Percentiles rank a stretch among this genome's conserved stretches.
Conservation (phyloP, 2,888 invertebrate genomes). For the Ypsolopha scabrella region DNA sequence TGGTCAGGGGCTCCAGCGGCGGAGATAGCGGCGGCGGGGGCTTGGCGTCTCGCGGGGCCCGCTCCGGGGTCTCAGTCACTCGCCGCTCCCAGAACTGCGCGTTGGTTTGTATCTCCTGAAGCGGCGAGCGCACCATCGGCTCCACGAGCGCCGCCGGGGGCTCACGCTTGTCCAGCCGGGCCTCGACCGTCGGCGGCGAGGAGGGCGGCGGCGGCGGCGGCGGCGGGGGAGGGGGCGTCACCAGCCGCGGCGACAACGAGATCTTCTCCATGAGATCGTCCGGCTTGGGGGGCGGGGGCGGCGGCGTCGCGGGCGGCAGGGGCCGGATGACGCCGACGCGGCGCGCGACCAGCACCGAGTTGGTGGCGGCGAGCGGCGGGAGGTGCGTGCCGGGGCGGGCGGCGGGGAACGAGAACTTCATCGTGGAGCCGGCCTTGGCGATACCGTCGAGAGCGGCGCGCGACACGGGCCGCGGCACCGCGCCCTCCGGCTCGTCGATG, state of each 20-base stretch:
- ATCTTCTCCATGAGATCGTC: slow-evolving; percentile 20
- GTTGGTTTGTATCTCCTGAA: slow-evolving; percentile 20
- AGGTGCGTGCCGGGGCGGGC: slow-evolving; percentile 38
- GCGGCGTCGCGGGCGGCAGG: slow-evolving; percentile 33
- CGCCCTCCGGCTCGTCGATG: slow-evolving; percentile 24
- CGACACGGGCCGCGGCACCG: slow-evolving; percentile 56
- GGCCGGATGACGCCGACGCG: slow-evolving; percentile 72
- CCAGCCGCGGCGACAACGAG: slow-evolving; percentile 11
- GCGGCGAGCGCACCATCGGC: slow-evolving; percentile 35
- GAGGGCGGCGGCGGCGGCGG: slow-evolving; percentile 51
- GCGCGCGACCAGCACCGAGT: slow-evolving; percentile 42
- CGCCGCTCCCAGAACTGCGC: slow-evolving; percentile 28
- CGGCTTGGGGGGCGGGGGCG: slow-evolving; percentile 13
- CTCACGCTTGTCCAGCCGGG: not conserved
- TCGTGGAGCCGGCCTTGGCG: slow-evolving; percentile 75
- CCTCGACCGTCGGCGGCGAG: not conserved
- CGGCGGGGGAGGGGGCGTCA: slow-evolving; percentile 17
- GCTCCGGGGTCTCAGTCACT: slow-evolving; percentile 18
- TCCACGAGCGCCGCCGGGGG: slow-evolving; percentile 47
- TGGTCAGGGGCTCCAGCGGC: not conserved
- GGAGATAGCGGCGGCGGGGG: slow-evolving; percentile 21
- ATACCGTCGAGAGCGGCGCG: slow-evolving; percentile 76
- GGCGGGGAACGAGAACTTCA: slow-evolving; percentile 72
- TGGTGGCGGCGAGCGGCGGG: slow-evolving; percentile 48
- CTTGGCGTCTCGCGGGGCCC: slow-evolving; percentile 17